Evolutionary conservation across 1,140 invertebrate genomes (phyloP).

Genomic region (Drosophila nasuta): DNA sequence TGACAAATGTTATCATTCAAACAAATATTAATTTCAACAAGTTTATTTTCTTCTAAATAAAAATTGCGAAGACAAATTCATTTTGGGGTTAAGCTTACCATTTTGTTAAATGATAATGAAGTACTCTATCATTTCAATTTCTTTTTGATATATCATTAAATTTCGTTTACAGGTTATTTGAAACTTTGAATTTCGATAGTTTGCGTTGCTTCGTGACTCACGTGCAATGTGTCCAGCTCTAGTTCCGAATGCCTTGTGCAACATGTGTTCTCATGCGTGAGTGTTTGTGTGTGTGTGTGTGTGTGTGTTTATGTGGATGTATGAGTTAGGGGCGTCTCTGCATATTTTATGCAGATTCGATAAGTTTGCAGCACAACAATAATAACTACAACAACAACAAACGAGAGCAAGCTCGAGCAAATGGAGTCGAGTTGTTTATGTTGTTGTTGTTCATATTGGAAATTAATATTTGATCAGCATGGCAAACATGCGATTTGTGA

Average conservation of each 20-base stretch:
- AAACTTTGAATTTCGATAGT: too few relatives aligned
- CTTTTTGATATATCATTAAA: too few relatives aligned
- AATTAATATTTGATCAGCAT: conserved; percentile 70
- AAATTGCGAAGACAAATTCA: too few relatives aligned
- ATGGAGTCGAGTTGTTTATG: conserved; percentile 30
- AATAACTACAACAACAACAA: conserved; percentile 26
- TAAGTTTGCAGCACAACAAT: conserved; percentile 43
- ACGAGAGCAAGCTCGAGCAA: conserved; percentile 1
- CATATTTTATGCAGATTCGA: conserved; percentile 57
- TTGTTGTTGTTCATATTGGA: conserved; percentile 58
- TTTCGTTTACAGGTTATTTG: too few relatives aligned
- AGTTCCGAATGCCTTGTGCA: conserved; percentile 26
- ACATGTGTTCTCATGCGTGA: conserved; percentile 24
- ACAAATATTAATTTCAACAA: too few relatives aligned
- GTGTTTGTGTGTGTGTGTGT: conserved; percentile 21
- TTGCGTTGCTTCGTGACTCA: background rate
- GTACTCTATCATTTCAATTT: too few relatives aligned
- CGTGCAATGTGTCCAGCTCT: background rate
- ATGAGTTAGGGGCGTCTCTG: conserved; percentile 24
- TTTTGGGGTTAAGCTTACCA: too few relatives aligned
- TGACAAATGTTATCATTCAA: too few relatives aligned
- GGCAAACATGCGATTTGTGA: conserved; percentile 38
- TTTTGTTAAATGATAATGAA: too few relatives aligned
- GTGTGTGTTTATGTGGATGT: conserved; percentile 22
- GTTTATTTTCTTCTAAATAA: too few relatives aligned